phyloP scores from a whole-genome alignment of 2,888 invertebrate species.

The Scaptomyza parva region DNA sequence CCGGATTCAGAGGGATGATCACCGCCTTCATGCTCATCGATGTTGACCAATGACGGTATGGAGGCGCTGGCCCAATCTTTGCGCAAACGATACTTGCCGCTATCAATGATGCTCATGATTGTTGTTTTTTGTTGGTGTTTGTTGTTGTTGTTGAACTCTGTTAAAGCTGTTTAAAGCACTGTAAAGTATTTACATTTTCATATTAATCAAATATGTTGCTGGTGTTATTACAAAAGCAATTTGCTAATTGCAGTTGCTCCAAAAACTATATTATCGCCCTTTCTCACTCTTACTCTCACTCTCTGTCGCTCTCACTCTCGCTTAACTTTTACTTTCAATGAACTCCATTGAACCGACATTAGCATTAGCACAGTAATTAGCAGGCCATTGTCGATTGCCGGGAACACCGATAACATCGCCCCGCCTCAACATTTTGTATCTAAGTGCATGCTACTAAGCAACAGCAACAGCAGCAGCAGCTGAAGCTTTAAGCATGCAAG shows the following conservation, averaged over 20 bases:
- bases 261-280: constrained; percentile 11
- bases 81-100: constrained; percentile 84
- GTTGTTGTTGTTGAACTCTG: constrained; percentile 29
- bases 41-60: constrained; percentile 84
- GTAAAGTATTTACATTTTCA: constrained; percentile 50
- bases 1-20: constrained; percentile 67
- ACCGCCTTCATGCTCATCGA: constrained; percentile 82
- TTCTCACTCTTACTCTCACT: constrained; percentile 21
- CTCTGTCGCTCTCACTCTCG: constrained; percentile 1
- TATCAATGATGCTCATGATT: constrained; percentile 83
- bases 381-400: constrained; percentile 69
- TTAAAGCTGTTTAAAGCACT: constrained; percentile 55
- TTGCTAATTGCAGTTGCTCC: constrained; percentile 11
- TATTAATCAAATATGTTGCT: constrained; percentile 44
- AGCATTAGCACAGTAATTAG: constrained; percentile 77
- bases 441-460: constrained; percentile 50
- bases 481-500: constrained; percentile 2
- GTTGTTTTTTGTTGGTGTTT: neutral
- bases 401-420: constrained; percentile 60
- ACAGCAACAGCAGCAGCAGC: constrained; percentile 4
- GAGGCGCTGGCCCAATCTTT: constrained; percentile 85
- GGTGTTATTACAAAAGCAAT: neutral
- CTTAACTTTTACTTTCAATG: constrained; percentile 76
- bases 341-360: constrained; percentile 79
- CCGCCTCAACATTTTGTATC: constrained; percentile 35